Conservation (phyloP, 2,113 vertebrate genomes). For the Oreotragus oreotragus region DNA sequence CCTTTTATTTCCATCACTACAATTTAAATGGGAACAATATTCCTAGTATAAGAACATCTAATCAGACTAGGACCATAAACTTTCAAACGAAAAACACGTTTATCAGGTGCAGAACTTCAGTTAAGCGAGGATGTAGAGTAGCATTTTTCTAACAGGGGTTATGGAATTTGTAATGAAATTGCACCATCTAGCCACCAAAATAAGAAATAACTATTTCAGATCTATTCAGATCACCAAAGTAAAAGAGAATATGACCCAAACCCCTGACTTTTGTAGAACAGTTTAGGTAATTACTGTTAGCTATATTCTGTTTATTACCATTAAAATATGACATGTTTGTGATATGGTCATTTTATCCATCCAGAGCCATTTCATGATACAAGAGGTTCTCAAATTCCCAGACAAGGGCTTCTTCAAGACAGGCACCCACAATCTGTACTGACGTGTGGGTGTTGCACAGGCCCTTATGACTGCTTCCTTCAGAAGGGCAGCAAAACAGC, state of each 20-base stretch:
- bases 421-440: fast-evolving
- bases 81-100: not conserved
- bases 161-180: not conserved
- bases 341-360: not conserved
- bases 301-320: not conserved
- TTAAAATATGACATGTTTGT: not conserved
- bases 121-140: fast-evolving
- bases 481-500: not conserved
- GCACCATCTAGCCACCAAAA: not conserved
- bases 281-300: not conserved
- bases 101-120: not conserved
- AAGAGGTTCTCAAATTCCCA: not conserved
- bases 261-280: fast-evolving
- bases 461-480: fast-evolving
- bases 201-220: not conserved
- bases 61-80: not conserved
- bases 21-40: not conserved
- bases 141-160: not conserved
- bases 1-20: not conserved
- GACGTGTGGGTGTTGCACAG: fast-evolving
- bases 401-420: not conserved
- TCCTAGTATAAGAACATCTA: not conserved
- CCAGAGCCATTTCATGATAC: not conserved
- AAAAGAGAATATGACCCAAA: not conserved
- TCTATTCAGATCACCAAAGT: not conserved